phyloP scores from a whole-genome alignment of 2,888 invertebrate species.

The Buathra laborator region DNA sequence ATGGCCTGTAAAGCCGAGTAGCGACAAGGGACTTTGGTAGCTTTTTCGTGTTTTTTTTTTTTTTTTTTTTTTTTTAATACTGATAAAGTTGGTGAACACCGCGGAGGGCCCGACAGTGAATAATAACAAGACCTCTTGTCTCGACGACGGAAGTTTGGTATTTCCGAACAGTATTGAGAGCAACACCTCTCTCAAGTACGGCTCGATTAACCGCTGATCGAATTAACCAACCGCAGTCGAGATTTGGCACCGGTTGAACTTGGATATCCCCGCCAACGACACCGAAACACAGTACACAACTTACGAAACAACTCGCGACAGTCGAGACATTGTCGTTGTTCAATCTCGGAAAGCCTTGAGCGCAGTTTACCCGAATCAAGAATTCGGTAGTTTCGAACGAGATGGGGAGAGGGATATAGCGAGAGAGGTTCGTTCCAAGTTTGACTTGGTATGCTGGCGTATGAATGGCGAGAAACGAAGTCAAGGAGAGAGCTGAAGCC shows the following conservation, averaged over 20 bases:
- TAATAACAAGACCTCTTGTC: conserved; percentile 15
- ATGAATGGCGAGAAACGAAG: conserved; percentile 41
- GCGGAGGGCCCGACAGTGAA: conserved; percentile 15
- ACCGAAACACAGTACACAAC: conserved; percentile 1
- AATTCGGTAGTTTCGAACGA: conserved; percentile 50
- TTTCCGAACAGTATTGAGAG: conserved; percentile 9
- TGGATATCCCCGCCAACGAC: no score
- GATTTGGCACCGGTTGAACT: conserved; percentile 40
- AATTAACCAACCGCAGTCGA: conserved; percentile 39
- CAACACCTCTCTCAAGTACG: conserved; percentile 7
- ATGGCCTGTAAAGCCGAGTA: neutral
- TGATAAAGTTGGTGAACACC: conserved; percentile 10
- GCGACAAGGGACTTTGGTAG: neutral
- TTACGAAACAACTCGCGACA: conserved; percentile 36
- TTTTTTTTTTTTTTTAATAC: neutral
- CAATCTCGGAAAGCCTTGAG: neutral
- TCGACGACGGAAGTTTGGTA: neutral
- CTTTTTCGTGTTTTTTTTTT: neutral
- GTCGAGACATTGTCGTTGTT: conserved; percentile 16
- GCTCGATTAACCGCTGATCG: conserved; percentile 44
- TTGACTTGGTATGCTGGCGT: conserved; percentile 39
- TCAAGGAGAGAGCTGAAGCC: conserved; percentile 10
- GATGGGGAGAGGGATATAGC: conserved; percentile 28
- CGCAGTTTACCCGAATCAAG: conserved; percentile 48
- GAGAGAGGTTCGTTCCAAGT: conserved; percentile 56